These are phyloP conservation scores for Drosophila pegasa DNA, from an alignment of 2,888 invertebrate genomes.

Conservation along the genomic window DNA sequence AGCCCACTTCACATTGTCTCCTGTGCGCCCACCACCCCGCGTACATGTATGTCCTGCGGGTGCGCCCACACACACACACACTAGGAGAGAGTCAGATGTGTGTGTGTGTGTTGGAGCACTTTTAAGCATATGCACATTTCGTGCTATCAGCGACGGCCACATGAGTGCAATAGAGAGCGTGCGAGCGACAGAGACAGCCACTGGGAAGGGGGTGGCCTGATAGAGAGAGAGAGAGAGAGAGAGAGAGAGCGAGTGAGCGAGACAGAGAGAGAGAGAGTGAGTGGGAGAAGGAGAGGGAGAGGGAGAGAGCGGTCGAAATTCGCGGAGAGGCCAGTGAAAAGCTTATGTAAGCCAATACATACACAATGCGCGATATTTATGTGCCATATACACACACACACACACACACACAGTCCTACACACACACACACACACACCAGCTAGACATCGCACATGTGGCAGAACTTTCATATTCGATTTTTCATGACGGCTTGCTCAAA, in stretches of 20 bases:
- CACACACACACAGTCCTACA: slow-evolving; percentile 18
- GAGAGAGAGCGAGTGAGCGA: slow-evolving; percentile 1
- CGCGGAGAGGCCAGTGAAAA: slow-evolving; percentile 60
- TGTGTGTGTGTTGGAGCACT: slow-evolving; percentile 66
- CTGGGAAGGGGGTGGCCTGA: slow-evolving; percentile 1
- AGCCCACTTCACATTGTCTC: slow-evolving; percentile 65
- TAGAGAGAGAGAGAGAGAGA: background rate
- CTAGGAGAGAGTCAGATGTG: no score
- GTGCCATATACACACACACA: slow-evolving; percentile 38
- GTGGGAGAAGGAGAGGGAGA: slow-evolving; percentile 3
- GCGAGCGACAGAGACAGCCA: slow-evolving; percentile 45
- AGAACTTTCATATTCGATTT: slow-evolving; percentile 73
- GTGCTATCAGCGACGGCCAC: slow-evolving; percentile 75
- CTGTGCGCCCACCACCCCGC: slow-evolving; percentile 38
- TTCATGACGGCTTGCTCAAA: slow-evolving; percentile 58
- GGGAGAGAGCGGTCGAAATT: slow-evolving; percentile 53
- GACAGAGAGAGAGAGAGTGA: slow-evolving; percentile 9
- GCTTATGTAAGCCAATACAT: slow-evolving; percentile 81
- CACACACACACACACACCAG: slow-evolving; percentile 17
- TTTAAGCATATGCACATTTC: slow-evolving; percentile 79
- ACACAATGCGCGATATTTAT: slow-evolving; percentile 71
- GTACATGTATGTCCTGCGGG: slow-evolving; percentile 63
- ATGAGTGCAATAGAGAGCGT: slow-evolving; percentile 57
- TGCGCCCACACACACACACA: slow-evolving; percentile 30
- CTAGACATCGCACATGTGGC: slow-evolving; percentile 46